Conservation (phyloP, 1,140 invertebrate species). For the Penaeus vannamei region DNA sequence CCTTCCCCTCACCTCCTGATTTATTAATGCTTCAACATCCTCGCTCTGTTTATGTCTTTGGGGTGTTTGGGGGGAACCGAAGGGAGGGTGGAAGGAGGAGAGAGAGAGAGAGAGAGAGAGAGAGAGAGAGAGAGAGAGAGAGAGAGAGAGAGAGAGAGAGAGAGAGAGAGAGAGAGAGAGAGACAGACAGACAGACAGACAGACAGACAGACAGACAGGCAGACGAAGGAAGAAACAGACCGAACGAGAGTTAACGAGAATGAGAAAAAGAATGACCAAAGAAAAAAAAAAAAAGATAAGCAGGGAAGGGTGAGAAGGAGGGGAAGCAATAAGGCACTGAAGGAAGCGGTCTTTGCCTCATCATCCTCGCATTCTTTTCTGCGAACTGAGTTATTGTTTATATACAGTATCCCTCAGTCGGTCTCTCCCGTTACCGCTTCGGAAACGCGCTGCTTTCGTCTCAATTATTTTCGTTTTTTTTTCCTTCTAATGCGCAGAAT, state of each 20-base stretch:
- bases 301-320: neutral
- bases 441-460: too few species aligned
- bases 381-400: too few species aligned
- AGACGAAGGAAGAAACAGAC: neutral
- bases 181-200: neutral
- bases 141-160: slow-evolving; percentile 34
- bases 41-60: neutral
- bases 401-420: too few species aligned
- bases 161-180: slow-evolving; percentile 32
- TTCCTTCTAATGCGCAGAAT: too few species aligned
- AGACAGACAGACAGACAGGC: neutral
- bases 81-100: neutral
- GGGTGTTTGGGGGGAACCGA: neutral
- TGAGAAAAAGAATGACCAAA: neutral
- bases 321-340: too few species aligned
- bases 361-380: too few species aligned
- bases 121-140: slow-evolving; percentile 31
- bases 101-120: slow-evolving; percentile 35
- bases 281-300: too few species aligned
- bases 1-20: neutral
- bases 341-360: too few species aligned
- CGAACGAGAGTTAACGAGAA: neutral
- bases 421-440: too few species aligned
- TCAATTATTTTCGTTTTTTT: too few species aligned
- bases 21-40: too few species aligned